Evolutionary conservation across 2,888 invertebrate genomes (phyloP), one percentile per base, ranked within the genome.

Genomic region (Pecten maximus): DNA sequence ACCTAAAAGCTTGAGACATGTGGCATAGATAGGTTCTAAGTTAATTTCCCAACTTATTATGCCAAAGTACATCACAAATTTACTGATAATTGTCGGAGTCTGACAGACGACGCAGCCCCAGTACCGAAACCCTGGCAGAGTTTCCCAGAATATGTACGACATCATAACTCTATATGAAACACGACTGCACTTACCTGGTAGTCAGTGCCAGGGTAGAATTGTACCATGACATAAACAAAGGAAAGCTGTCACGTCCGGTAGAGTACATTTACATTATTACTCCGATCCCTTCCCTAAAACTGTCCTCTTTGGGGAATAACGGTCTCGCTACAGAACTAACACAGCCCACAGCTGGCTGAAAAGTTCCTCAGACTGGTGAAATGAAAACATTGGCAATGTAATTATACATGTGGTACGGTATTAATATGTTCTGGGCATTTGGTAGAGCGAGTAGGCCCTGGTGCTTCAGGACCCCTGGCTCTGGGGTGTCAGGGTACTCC

Each of bases 371-470:
- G 15, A 74, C 6, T 74, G 74, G 74, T 74, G 74, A 74, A 74
- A 74, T 74, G 74, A 74, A 74, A 74, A 74, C 74, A 74, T 74
- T 74, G 74, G 74, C 74, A 74, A 74, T 74, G 74, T 35, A 10
- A 74, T 74, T 74, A 74, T 35, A 74, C 74, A 74, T 28, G 74
- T 8, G 74, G 74, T 6, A 35, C 10, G 23, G 74, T 28, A 74
- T 74, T 74, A 74, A 74, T 74, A 74, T 74, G 74, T 28, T 74
- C 74, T 28, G 74, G 74, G 74, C 35, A 74, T 74, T 35, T 74
- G 35, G 74, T 35, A 15, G 74, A 23, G 44, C 6, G 74, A 74
- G 74, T 35, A 35, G 35, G 74, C 74, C 35, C 74, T 28, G 12
- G 74, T 74, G 23, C 74, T 35, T 74, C 16, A 74, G 74, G 74